Evolutionary conservation across 2,113 vertebrate species (phyloP).

Genomic region (Macaca fascicularis): T2T-MFA8v1.1 NC_088380.1:109333501-109334000

Average conservation of each 20-base stretch:
- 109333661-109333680: neutral
- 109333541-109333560: neutral
- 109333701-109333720: neutral
- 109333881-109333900: slow-evolving; percentile 27
- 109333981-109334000: neutral
- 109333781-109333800: neutral
- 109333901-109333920: neutral
- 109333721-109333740: neutral
- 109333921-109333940: neutral
- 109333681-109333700: neutral
- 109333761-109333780: neutral
- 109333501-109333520: slow-evolving; percentile 7
- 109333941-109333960: neutral
- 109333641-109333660: neutral
- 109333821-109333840: slow-evolving; percentile 30
- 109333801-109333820: slow-evolving; percentile 13
- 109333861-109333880: neutral
- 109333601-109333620: neutral
- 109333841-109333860: slow-evolving; percentile 40
- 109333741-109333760: neutral
- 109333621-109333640: neutral
- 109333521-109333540: neutral
- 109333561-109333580: neutral
- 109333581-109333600: neutral
- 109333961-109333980: neutral